phyloP scores from a whole-genome alignment of 92 coral and sea anemone genomes.

The Pocillopora meandrina region DNA sequence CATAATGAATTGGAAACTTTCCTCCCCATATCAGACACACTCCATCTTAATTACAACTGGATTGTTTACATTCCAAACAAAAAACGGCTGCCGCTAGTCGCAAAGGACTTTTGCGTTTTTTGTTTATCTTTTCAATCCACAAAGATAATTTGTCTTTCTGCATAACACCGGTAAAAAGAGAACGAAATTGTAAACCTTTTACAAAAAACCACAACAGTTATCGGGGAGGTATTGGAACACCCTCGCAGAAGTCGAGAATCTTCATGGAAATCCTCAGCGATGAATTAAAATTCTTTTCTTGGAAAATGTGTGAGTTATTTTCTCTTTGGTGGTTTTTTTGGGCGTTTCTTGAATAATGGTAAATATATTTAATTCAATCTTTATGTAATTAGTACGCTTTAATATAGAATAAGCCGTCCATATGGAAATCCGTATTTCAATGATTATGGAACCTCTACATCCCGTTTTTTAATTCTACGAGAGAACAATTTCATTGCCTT shows the following conservation, averaged over 20 bases:
- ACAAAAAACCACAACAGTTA: slow-evolving; percentile 4
- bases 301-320: neutral
- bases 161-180: neutral
- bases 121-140: slow-evolving; percentile 3
- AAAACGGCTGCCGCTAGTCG: neutral
- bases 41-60: neutral
- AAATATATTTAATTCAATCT: neutral
- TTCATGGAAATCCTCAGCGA: neutral
- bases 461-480: too few species aligned
- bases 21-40: neutral
- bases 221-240: neutral
- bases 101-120: neutral
- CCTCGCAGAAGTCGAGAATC: neutral
- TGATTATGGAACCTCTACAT: too few species aligned
- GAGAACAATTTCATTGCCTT: too few species aligned
- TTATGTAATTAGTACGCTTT: neutral
- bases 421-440: too few species aligned
- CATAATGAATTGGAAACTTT: neutral
- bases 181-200: neutral
- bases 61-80: neutral
- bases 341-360: neutral
- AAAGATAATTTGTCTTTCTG: slow-evolving; percentile 7
- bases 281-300: slow-evolving; percentile 1
- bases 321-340: neutral
- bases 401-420: neutral